Percentiles rank a stretch among this genome's conserved stretches.
These are phyloP conservation scores for Maniola jurtina DNA, from an alignment of 1,140 invertebrate species.

Conservation along the genomic window DNA sequence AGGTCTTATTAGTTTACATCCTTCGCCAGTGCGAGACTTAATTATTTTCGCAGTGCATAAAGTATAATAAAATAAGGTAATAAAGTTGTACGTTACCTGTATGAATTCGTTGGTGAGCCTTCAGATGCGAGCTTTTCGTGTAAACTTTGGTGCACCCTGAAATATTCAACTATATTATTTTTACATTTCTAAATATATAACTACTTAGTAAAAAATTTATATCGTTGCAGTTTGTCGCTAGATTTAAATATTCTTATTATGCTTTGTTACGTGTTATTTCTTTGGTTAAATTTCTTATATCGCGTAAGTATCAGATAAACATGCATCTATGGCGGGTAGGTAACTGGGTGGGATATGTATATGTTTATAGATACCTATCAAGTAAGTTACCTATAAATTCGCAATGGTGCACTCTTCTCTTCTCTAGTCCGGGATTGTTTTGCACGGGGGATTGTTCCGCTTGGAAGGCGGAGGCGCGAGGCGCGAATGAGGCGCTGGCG, in stretches of 20 bases:
- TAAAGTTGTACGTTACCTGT: constrained; percentile 86
- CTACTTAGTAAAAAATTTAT: too few relatives aligned
- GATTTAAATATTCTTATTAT: too few relatives aligned
- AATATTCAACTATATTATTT: constrained; percentile 48
- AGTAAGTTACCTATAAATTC: constrained; percentile 69
- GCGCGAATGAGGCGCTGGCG: constrained; percentile 28
- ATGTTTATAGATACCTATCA: not conserved
- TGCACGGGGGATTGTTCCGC: constrained; percentile 89
- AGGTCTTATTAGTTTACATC: not conserved
- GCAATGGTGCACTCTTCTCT: constrained; percentile 95
- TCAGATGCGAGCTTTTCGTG: constrained; percentile 99
- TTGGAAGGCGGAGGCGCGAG: constrained; percentile 49
- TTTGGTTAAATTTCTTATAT: too few relatives aligned
- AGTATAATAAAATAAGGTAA: not conserved
- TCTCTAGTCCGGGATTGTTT: constrained; percentile 97
- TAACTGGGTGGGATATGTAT: not conserved
- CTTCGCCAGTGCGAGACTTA: constrained; percentile 14
- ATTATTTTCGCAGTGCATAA: constrained; percentile 31
- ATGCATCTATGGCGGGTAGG: not conserved
- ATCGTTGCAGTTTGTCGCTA: too few relatives aligned
- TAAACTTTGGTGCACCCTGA: constrained; percentile 98
- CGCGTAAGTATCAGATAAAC: not conserved
- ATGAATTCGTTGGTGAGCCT: constrained; percentile 98
- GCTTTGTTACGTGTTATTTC: too few relatives aligned
- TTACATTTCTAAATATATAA: too few relatives aligned